A percentile compares a stretch with the other conserved stretches of the same genome.
Conservation (phyloP, 2,888 invertebrate genomes). For the Stenotaenia linearis region DNA sequence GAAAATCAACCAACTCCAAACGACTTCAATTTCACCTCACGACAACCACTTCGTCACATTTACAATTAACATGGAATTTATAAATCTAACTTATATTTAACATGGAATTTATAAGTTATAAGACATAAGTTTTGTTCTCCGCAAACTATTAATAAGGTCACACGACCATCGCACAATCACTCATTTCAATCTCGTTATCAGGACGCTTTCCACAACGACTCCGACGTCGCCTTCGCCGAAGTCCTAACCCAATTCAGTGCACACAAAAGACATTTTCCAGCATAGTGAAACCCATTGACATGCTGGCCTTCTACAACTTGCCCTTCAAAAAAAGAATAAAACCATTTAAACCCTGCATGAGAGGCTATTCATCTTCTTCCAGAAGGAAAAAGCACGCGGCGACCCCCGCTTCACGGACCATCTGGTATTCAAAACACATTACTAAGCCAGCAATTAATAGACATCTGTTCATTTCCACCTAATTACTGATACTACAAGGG, state of each 20-base stretch:
- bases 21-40: too few relatives aligned
- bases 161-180: too few relatives aligned
- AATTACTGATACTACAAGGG: background rate
- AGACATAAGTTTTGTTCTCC: too few relatives aligned
- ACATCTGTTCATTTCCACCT: background rate
- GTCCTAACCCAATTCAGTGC: background rate
- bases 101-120: too few relatives aligned
- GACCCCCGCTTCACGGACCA: background rate
- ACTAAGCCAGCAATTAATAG: background rate
- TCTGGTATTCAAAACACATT: background rate
- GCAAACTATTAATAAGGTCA: too few relatives aligned
- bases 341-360: background rate
- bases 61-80: too few relatives aligned
- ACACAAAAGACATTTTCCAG: background rate
- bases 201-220: too few relatives aligned
- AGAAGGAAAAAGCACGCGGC: background rate
- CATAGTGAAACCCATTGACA: background rate
- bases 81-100: too few relatives aligned
- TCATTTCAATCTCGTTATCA: too few relatives aligned
- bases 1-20: too few relatives aligned
- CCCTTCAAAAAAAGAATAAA: background rate
- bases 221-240: background rate
- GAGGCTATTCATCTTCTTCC: background rate
- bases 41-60: too few relatives aligned
- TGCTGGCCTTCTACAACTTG: background rate